Percentiles rank a stretch among this genome's conserved stretches.
Evolutionary conservation across 2,113 vertebrate genomes (phyloP).

Genomic region (Mobula birostris): DNA sequence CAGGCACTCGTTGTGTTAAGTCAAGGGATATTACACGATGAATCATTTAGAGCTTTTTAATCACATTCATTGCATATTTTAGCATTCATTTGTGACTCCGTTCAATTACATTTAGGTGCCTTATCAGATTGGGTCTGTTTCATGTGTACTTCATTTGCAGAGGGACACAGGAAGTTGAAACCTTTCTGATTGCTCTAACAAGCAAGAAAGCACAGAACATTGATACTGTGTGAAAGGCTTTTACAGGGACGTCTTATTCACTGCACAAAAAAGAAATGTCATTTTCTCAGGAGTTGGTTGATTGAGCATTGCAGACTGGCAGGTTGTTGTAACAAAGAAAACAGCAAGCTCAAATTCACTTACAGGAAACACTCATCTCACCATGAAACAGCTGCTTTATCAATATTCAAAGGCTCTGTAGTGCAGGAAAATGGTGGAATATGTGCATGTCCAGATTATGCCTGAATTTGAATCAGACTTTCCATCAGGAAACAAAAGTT

Average conservation of each 20-base stretch:
- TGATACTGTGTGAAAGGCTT: background rate
- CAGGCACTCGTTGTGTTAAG: background rate
- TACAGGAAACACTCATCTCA: slow-evolving; percentile 5
- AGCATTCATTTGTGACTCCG: background rate
- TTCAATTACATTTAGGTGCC: background rate
- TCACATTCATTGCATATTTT: background rate
- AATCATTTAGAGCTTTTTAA: background rate
- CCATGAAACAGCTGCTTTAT: slow-evolving; percentile 1
- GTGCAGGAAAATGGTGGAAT: background rate
- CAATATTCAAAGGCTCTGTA: slow-evolving; percentile 6
- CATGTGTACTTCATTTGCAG: background rate
- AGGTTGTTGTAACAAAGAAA: slow-evolving; percentile 20
- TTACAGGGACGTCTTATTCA: background rate
- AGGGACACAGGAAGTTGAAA: background rate
- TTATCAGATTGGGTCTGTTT: background rate
- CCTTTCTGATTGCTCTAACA: background rate
- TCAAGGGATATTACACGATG: background rate
- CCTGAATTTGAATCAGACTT: background rate
- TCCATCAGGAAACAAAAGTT: background rate
- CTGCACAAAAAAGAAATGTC: background rate
- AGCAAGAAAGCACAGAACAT: background rate
- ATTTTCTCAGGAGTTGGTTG: slow-evolving; percentile 15
- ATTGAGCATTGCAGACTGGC: slow-evolving; percentile 25
- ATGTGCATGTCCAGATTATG: background rate
- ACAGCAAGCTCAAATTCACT: slow-evolving; percentile 24